Base-by-base conservation (phyloP, 2,888 invertebrate species). In the Petrolisthes manimaculis region DNA sequence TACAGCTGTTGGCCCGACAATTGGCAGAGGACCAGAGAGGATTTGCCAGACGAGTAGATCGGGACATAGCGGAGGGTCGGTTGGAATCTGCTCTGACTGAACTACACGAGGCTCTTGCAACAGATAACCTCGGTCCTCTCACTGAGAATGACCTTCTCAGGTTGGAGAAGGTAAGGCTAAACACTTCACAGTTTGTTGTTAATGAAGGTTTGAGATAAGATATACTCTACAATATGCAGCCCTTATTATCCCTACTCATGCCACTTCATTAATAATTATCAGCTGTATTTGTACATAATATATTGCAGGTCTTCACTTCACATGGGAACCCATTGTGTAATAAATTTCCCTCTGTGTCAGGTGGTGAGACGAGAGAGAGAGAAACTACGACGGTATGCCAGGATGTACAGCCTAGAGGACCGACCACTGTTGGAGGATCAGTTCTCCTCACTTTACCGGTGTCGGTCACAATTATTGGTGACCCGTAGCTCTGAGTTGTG, bases 1-100 rank as follows among this genome's bases (percentile, higher is more conserved):
- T 96, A 0, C 94, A 95, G 93, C 96, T 96, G 96, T 93, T 96
- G 69, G 96, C 96, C 0, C 95, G 96, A 91, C 96, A 96, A 92
- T 93, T 96, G 91, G 95, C 95, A 53, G 93, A 93, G 78, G 91
- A 92, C 21, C 91, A 91, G 79, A 71, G 89, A 77, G 89, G 88
- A 6, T 89, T 89, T 74, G 91, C 91, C n/a, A 67, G 79, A 12
- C 82, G 83, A 14, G 88, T 91, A 53, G 91, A 91, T 53, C 74
- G 89, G 51, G 91, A 91, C 61, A 91, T 91, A 37, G 91, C 88
- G 3, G 85, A 86, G 8, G 91, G 91, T 8, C 89, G 86, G n/a
- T 61, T 91, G 8, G 83, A 89, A 18, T 86, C 77, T 14, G 86
- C 88, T 18, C 79, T 91, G 54, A 89, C 89, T 37, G 91, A 91